phyloP scores from a whole-genome alignment of 2,113 vertebrate genomes.

The Spermophilus dauricus region DNA sequence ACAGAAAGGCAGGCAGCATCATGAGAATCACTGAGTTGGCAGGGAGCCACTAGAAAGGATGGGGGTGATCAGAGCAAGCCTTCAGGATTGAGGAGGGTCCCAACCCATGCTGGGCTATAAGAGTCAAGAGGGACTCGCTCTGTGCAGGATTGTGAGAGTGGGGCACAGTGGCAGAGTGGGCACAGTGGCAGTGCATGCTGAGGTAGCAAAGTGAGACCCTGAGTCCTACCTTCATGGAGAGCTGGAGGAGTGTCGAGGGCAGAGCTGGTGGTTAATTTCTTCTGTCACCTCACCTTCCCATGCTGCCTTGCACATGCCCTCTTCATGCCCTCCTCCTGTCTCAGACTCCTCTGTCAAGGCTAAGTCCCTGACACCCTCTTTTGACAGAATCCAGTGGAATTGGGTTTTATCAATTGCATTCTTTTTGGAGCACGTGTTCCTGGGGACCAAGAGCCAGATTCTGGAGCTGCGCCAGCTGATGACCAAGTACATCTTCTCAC shows the following conservation, averaged over 20 bases:
- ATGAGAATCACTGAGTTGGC: accelerated
- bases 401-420: conserved; percentile 92
- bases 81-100: too few relatives aligned
- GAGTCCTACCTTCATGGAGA: too few relatives aligned
- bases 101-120: too few relatives aligned
- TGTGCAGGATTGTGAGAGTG: too few relatives aligned
- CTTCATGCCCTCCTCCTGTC: too few relatives aligned
- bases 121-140: accelerated
- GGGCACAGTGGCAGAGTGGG: neutral
- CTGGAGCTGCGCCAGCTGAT: conserved; percentile 88
- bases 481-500: conserved; percentile 79
- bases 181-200: neutral
- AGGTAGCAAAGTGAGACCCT: too few relatives aligned
- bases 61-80: accelerated
- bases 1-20: accelerated
- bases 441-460: conserved; percentile 84
- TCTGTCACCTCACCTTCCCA: too few relatives aligned
- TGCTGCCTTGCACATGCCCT: too few relatives aligned
- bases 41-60: neutral
- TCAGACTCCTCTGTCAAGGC: too few relatives aligned
- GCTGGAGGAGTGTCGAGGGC: too few relatives aligned
- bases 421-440: conserved; percentile 94
- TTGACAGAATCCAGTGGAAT: conserved; percentile 91
- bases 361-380: neutral
- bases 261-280: neutral